A percentile compares a stretch with the other conserved stretches of the same genome.
Evolutionary conservation across 2,797 vertebrate species (phyloP).

Genomic region (Phrynocephalus forsythii): DNA sequence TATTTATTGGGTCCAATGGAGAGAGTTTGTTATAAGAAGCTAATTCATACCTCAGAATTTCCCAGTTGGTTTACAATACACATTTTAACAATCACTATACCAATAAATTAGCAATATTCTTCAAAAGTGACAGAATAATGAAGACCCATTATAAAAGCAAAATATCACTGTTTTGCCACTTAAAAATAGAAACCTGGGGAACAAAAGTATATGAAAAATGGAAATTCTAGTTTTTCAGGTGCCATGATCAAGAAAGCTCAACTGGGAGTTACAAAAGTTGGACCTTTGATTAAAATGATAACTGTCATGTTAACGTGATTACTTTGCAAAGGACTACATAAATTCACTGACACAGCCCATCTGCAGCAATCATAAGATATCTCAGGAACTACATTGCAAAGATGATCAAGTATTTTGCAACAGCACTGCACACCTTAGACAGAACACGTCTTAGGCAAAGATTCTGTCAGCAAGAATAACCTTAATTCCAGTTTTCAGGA

Average conservation of each 20-base stretch:
- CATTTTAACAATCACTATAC: not conserved
- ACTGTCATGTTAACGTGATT: not conserved
- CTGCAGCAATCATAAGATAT: not conserved
- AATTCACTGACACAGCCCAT: not conserved
- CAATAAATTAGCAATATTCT: not conserved
- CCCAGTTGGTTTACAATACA: not conserved
- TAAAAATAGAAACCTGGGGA: not conserved
- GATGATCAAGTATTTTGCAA: not conserved
- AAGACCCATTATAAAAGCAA: not conserved
- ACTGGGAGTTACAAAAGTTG: not conserved
- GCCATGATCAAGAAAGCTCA: not conserved
- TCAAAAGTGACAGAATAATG: too few species aligned
- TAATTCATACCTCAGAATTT: not conserved
- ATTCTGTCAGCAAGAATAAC: constrained; percentile 1
- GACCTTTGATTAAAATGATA: not conserved
- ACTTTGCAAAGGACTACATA: not conserved
- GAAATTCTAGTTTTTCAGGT: not conserved
- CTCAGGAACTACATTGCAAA: too few species aligned
- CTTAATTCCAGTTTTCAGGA: not conserved
- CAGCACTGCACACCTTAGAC: not conserved
- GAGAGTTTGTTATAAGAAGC: not conserved
- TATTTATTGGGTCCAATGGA: not conserved
- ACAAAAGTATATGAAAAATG: not conserved
- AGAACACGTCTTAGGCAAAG: not conserved
- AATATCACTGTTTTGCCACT: not conserved